phyloP scores from a whole-genome alignment of 53 echinoderm and acorn worm genomes.

The Pentamera pediparva region DNA sequence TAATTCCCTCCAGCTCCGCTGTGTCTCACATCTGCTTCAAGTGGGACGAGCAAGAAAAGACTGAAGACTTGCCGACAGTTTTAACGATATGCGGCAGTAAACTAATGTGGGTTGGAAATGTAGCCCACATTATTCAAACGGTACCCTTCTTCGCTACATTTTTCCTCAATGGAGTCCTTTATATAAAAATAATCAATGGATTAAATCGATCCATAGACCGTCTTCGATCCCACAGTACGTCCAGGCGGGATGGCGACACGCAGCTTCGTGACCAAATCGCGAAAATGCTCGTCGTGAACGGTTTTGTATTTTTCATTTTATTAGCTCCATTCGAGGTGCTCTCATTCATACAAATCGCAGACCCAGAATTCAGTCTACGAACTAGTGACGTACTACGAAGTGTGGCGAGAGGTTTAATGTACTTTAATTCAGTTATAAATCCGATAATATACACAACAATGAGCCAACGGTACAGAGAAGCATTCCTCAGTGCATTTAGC shows the following conservation, averaged over 20 bases:
- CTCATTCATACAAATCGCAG: constrained; percentile 20
- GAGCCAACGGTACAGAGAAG: constrained; percentile 77
- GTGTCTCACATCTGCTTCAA: constrained; percentile 28
- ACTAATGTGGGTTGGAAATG: constrained; percentile 33
- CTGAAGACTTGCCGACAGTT: constrained; percentile 27
- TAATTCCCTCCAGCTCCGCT: constrained; percentile 48
- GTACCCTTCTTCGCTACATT: constrained; percentile 77
- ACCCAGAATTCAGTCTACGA: not conserved
- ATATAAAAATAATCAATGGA: constrained; percentile 59
- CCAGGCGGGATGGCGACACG: constrained; percentile 50
- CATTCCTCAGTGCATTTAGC: constrained; percentile 72
- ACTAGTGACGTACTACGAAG: too few relatives aligned
- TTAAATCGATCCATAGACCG: constrained; percentile 63
- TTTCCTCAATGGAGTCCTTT: constrained; percentile 49
- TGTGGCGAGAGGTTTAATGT: constrained; percentile 58
- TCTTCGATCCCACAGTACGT: constrained; percentile 49
- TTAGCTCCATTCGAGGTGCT: constrained; percentile 46
- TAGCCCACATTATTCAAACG: constrained; percentile 55
- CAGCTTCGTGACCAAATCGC: constrained; percentile 41
- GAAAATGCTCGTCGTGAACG: constrained; percentile 54
- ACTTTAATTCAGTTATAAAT: constrained; percentile 84
- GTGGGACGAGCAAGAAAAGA: constrained; percentile 45
- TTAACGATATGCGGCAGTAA: constrained; percentile 23
- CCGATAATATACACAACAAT: constrained; percentile 92
- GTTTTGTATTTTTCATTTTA: constrained; percentile 44